Base-by-base conservation (phyloP, 1,140 invertebrate genomes). In the Papilio aristodemus region DNA sequence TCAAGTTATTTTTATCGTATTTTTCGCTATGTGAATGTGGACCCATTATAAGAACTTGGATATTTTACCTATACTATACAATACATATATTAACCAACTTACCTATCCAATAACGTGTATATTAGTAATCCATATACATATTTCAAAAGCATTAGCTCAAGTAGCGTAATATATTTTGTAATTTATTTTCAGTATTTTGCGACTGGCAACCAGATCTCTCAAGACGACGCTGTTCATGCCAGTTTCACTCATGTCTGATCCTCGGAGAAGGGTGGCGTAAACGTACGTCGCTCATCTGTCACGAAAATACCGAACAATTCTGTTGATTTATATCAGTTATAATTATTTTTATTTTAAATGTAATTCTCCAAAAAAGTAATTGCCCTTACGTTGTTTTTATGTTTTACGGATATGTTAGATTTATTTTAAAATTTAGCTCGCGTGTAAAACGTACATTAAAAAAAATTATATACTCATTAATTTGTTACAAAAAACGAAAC, bases 201-300 rank as follows among this genome's bases (percentile, higher is more conserved):
- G 0, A 81, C 84, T 10, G 81, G 83, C n/a, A 87, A 80, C 27
- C 87, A 90, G 69, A 87, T 86, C 66, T 79, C 88, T 43, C 88
- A 90, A 64, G 88, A 90, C 32, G 88, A 90, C 38, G 79, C 82
- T 0, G 81, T 87, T 0, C 86, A 90, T 60, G 86, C 86, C 10
- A 87, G 80, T 39, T 90, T 86, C 71, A 89, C 87, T 13, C 87
- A 90, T 27, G 87, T 90, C 72, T 90, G 87, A 90, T 90, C 86
- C 78, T 68, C 78, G 74, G 83, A 87, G 79, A 87, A 88, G 83
- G 77, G 85, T 77, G 88, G 77, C 71, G 74, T 74, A 43, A 82
- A 77, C 36, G 70, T 84, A 22, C 85, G 84, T 69, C 88, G 86
- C 76, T 84, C 86, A 71, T 86, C 87, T 13, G 75, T 78, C 6